Base-by-base conservation (phyloP, 1,140 invertebrate genomes). In the Ectropis grisescens region DNA sequence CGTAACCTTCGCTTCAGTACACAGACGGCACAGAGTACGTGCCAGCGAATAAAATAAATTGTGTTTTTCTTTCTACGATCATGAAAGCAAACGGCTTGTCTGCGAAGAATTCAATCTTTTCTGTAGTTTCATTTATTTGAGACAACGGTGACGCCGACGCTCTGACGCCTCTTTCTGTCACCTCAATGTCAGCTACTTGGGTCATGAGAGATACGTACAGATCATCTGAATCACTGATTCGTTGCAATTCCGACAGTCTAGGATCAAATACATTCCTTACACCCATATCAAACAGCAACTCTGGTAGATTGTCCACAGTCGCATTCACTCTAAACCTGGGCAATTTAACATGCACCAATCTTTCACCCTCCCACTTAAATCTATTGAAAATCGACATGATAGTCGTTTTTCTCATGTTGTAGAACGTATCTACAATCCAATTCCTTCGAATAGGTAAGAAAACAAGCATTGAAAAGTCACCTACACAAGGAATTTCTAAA, bases 81-180 rank as follows among this genome's bases (percentile, higher is more conserved):
- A 84, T 64, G 45, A 67, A 85, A 0, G 62, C 67, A 33, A 85
- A 85, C 0, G 83, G 82, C 38, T 51, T 66, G 34, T 85, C 70
- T 0, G 65, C 81, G 12, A 33, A 38, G 28, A 84, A 80, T 13
- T 68, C 53, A n/a, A n/a, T n/a, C n/a, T n/a, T n/a, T 8, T 59
- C 47, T 5, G 48, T 44, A 10, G 57, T 41, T 7, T 49, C 36
- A 42, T 70, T 41, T 8, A 66, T 33, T 14, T 79, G 36, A 30
- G 52, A 86, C 86, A 1, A 51, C 44, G 2, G 40, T 27, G 1
- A 85, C 86, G 11, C 84, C 72, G 16, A 4, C 5, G 89, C 90
- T 13, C 85, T 70, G 6, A 86, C 89, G n/a, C 90, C 90, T 41
- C 88, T 82, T 69, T 93, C 91, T 36, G 87, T 87, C 0, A 93